A percentile compares a stretch with the other conserved stretches of the same genome.
Conservation (phyloP, 2,113 vertebrate species). For the Hemibagrus wyckioides region DNA sequence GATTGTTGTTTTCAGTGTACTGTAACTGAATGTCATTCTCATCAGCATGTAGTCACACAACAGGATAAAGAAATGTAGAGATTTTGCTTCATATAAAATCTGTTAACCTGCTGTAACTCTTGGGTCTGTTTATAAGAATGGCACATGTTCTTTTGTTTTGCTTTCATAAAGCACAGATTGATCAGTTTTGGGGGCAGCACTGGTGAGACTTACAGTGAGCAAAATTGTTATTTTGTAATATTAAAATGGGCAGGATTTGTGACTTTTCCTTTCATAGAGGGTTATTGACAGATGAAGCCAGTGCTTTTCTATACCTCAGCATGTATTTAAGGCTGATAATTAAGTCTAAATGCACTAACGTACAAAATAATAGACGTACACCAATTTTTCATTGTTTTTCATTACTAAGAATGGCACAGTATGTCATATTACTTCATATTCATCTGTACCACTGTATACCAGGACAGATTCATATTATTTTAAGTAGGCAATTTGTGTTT, state of each 20-base stretch:
- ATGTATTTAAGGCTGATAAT: neutral
- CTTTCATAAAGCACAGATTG: constrained; percentile 8
- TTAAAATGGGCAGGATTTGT: neutral
- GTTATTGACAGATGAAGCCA: neutral
- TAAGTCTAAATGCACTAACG: neutral
- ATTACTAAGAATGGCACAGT: neutral
- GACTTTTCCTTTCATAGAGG: neutral
- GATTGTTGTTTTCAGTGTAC: constrained; percentile 43
- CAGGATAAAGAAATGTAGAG: constrained; percentile 10
- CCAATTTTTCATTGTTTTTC: neutral
- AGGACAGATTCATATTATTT: neutral
- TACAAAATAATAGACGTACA: neutral
- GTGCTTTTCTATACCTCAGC: neutral
- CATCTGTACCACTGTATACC: neutral
- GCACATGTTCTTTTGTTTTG: constrained; percentile 19
- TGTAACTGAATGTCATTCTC: constrained; percentile 33
- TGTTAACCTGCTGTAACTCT: neutral
- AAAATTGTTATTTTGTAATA: neutral
- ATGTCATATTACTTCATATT: neutral
- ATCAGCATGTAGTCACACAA: constrained; percentile 29
- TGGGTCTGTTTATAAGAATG: neutral
- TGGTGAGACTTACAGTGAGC: neutral
- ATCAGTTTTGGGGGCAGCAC: neutral
- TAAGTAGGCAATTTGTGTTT: neutral
- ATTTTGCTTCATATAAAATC: constrained; percentile 8